Base-by-base conservation (phyloP, 1,140 invertebrate species). In the Pissodes strobi region DNA sequence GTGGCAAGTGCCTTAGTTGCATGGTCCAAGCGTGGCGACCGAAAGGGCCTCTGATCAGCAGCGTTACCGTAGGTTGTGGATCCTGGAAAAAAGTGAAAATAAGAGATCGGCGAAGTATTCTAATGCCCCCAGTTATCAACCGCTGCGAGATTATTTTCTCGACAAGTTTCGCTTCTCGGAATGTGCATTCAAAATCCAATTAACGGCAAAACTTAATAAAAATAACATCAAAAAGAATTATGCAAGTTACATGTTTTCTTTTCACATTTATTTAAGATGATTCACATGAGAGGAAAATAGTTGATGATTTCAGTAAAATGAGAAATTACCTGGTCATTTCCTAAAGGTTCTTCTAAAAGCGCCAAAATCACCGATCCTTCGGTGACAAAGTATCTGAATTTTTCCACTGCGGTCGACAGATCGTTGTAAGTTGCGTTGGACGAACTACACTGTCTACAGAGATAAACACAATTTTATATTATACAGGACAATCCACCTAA, bases 1-100 rank as follows among this genome's bases (percentile, higher is more conserved):
- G 83, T 2, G 93, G 90, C 56, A 92, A 79, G 78, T 94, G 91
- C 13, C 92, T 81, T 34, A 93, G 79, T 73, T 95, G 91, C 85
- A 97, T 88, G 0, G 91, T 93, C 95, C 95, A 99, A 5, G 92
- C 93, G 81, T 95, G 92, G 15, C 94, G 86, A 0, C 95, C 95
- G 81, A 95, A 97, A 0, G 93, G 91, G 19, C 93, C 91, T 18
- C 95, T 85, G 46, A 97, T 90, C 21, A 98, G 80, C 18, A 94
- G 87, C 70, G 87, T 88, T 13, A 91, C 83, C 0, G 88, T 90
- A 4, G 89, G 89, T 71, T 90, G 88, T 9, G 88, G 87, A 78
- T 90, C 88, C 75, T 87, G 30, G 45, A 67, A 43, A 15, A 25
- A n/a, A 57, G n/a, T n/a, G n/a, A n/a, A n/a, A n/a, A n/a, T n/a